A percentile compares a stretch with the other conserved stretches of the same genome.
These are phyloP conservation scores for Baronia brevicornis DNA, from an alignment of 2,888 invertebrate genomes.

Conservation along the genomic window DNA sequence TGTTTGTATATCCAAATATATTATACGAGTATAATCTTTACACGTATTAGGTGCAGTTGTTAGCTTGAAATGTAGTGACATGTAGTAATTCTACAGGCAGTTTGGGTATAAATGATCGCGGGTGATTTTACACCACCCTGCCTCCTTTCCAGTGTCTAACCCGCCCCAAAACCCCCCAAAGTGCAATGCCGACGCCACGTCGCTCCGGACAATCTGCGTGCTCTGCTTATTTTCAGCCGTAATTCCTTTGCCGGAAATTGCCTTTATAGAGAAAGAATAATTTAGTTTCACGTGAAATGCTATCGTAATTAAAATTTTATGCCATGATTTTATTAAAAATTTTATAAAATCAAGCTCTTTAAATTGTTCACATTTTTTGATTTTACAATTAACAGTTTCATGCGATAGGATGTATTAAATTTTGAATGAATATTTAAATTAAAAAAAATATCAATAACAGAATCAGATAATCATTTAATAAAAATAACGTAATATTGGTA, in stretches of 20 bases:
- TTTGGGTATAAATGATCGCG: constrained; percentile 75
- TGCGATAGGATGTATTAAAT: too few species aligned
- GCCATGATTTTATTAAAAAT: too few species aligned
- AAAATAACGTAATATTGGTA: too few species aligned
- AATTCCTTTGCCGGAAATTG: constrained; percentile 74
- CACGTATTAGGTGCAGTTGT: too few species aligned
- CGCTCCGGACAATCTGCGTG: constrained; percentile 74
- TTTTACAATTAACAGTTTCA: too few species aligned
- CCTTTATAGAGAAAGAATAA: constrained; percentile 67
- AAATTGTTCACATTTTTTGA: too few species aligned
- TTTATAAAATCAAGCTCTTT: too few species aligned
- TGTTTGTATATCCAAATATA: too few species aligned
- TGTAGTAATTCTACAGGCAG: constrained; percentile 72
- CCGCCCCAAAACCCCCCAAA: constrained; percentile 49
- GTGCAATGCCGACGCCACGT: constrained; percentile 69
- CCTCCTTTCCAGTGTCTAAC: constrained; percentile 46
- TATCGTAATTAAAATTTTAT: constrained; percentile 37
- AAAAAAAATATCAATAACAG: too few species aligned
- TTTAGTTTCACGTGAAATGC: constrained; percentile 46
- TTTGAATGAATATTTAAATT: too few species aligned
- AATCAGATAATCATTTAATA: too few species aligned
- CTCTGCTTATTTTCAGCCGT: constrained; percentile 74
- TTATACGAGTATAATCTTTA: too few species aligned
- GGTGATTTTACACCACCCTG: constrained; percentile 71
- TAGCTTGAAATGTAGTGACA: constrained; percentile 66